These are phyloP conservation scores for Scolopax rusticola DNA, from an alignment of 2,797 vertebrate species.

Conservation along the genomic window DNA sequence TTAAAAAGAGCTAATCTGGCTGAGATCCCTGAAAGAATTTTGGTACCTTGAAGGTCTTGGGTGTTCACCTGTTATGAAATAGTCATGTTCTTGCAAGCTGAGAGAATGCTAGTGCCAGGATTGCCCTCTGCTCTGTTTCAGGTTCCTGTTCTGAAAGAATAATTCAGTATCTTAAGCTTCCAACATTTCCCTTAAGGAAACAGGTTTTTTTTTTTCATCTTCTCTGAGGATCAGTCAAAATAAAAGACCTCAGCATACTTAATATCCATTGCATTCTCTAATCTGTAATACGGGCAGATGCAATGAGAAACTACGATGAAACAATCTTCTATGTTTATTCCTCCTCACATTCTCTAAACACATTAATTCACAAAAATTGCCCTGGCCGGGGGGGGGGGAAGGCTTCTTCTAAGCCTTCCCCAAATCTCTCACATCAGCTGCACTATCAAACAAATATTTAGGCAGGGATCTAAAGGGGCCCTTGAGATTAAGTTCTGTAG, in stretches of 20 bases:
- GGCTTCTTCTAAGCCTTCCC: background rate
- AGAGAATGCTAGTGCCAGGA: background rate
- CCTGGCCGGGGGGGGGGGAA: background rate
- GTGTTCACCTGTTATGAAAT: background rate
- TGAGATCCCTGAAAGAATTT: background rate
- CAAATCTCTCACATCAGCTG: background rate
- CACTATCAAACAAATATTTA: background rate
- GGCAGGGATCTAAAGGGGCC: background rate
- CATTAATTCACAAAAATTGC: background rate
- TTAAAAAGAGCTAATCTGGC: background rate
- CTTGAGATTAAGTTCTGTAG: background rate
- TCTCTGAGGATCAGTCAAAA: background rate
- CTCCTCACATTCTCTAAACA: background rate
- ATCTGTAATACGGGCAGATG: background rate
- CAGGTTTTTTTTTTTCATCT: background rate
- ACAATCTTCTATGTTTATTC: background rate
- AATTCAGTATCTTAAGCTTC: background rate
- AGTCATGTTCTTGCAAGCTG: background rate
- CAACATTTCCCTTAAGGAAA: background rate
- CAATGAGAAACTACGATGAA: background rate
- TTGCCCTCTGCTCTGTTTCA: background rate
- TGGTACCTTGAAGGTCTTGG: background rate
- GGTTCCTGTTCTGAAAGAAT: background rate
- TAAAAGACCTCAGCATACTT: background rate
- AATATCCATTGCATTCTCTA: background rate